Evolutionary conservation across 1,140 invertebrate species (phyloP), one percentile per base, ranked within the genome.

Genomic region (Planococcus citri): DNA sequence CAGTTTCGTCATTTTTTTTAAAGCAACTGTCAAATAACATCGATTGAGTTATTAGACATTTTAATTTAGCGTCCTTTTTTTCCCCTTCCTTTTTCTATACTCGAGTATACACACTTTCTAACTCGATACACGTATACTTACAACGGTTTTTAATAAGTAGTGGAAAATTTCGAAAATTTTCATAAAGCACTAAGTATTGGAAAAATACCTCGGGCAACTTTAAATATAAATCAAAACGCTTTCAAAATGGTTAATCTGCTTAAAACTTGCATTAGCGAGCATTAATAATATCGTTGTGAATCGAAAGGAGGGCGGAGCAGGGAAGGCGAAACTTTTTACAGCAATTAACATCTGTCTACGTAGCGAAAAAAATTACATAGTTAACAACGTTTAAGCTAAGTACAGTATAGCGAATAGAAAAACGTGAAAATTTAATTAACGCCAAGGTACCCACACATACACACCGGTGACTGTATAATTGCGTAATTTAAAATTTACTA

Each of bases 391-490:
- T 20, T 17, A 51, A 51, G 33, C 6, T 37, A 51, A 17, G 41
- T 51, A 33, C 29, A 33, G 29, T n/a, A n/a, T n/a, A 33, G 12
- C 3, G 29, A 20, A 51, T 17, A n/a, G 41, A 20, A 20, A 51
- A 51, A 51, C 12, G 41, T 51, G 41, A 51, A 51, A 51, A 51
- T 51, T 51, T 51, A 51, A 51, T 51, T 51, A 51, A 51, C 41
- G 41, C n/a, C 12, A 51, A 51, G n/a, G 17, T n/a, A n/a, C n/a
- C n/a, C n/a, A n/a, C n/a, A n/a, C n/a, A n/a, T n/a, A n/a, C n/a
- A 51, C n/a, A 51, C 41, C n/a, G n/a, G n/a, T n/a, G n/a, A 20
- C 41, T 51, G 41, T 20, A 51, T 51, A 51, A 51, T 17, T 51
- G 41, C 17, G 41, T 17, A 20, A 51, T 51, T 51, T 51, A 51